phyloP scores from a whole-genome alignment of 2,888 invertebrate genomes.

The Coecobrya sp. region DNA sequence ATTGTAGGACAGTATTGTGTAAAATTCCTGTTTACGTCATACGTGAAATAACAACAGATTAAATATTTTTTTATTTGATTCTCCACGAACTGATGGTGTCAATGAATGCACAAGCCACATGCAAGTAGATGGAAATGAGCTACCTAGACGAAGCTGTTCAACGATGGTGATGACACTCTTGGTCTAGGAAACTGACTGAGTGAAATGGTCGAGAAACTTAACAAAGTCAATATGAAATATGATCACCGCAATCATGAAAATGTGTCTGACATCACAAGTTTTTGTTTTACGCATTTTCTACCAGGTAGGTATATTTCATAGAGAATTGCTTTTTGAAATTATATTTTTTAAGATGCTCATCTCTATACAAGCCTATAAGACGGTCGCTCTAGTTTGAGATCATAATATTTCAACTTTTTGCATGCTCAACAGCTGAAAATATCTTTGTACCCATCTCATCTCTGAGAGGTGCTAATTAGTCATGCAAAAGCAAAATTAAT shows the following conservation, averaged over 20 bases:
- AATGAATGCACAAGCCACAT: constrained; percentile 25
- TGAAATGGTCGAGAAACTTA: background rate
- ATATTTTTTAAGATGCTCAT: background rate
- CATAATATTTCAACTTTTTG: constrained; percentile 30
- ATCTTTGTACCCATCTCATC: constrained; percentile 43
- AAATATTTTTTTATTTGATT: constrained; percentile 2
- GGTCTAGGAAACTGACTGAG: constrained; percentile 58
- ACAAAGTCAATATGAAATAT: constrained; percentile 35
- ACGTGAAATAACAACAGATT: constrained; percentile 11
- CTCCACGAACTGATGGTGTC: background rate
- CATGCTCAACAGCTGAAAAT: constrained; percentile 25
- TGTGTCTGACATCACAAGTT: constrained; percentile 39
- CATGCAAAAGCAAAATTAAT: constrained; percentile 79
- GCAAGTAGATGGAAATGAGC: constrained; percentile 2
- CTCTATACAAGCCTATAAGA: background rate
- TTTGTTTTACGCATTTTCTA: constrained; percentile 58
- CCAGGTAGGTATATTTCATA: background rate
- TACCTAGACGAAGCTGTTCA: constrained; percentile 43
- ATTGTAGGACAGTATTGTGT: background rate
- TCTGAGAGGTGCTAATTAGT: constrained; percentile 71
- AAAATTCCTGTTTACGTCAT: constrained; percentile 29
- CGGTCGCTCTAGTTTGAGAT: constrained; percentile 29
- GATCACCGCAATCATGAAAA: background rate
- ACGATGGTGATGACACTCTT: constrained; percentile 51
- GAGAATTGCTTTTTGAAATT: constrained; percentile 3